Evolutionary conservation across 2,888 invertebrate genomes (phyloP), one percentile per base, ranked within the genome.

Genomic region (Rhagonycha fulva): DNA sequence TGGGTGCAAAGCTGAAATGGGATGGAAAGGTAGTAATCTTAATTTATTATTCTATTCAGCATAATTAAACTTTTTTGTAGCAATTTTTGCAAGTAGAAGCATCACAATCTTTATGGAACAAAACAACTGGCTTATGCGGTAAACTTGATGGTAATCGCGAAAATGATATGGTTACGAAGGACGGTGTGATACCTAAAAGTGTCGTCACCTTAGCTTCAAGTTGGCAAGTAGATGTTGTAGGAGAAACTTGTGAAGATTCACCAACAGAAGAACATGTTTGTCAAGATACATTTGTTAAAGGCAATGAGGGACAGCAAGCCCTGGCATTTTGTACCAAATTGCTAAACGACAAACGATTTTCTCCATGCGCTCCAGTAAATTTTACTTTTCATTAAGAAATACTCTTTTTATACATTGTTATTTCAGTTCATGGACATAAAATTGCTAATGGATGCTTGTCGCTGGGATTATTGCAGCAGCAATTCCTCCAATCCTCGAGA

Each of bases 81-180:
- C 91, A 92, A 84, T 86, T 93, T 77, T 88, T 96, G 5, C 89
- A 93, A 78, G 88, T 95, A 0, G 92, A 93, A 84, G 93, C 92
- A 0, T 89, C 91, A 1, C 91, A 93, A 24, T 89, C 90, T 2
- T 86, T 95, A 47, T 96, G 95, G 94, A 94, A 94, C 83, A 92
- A 93, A 82, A 94, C 95, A 0, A 92, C 92, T 78, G 97, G 97
- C 72, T 88, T 97, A 0, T 97, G 97, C 84, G 97, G 97, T 0
- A 90, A 89, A 0, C 87, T 95, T 81, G 94, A 97, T 85, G 94
- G 94, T 0, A 90, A 92, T 82, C 87, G 89, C 5, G 87, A 87
- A 9, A 94, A 95, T 83, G 96, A 97, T 85, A 89, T 95, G 79
- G 85, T 88, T 32, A 91, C 91, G 0, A 90, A 90, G 81, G 92